Evolutionary conservation across 2,113 vertebrate genomes (phyloP).

Genomic region (Heteronetta atricapilla): DNA sequence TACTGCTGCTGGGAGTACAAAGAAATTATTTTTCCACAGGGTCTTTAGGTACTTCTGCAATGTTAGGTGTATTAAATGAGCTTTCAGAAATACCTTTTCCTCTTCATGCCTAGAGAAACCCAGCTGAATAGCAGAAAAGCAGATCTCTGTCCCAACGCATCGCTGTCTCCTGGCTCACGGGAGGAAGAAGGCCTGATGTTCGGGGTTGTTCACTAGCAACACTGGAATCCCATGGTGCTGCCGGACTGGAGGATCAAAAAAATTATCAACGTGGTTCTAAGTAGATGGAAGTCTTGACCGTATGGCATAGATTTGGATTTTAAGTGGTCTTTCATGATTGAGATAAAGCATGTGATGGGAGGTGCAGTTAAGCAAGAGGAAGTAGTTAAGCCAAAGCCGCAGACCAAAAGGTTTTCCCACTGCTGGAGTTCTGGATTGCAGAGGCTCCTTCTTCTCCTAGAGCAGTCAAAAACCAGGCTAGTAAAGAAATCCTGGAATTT

Average conservation of each 20-base stretch:
- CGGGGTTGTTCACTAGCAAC: neutral
- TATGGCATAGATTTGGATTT: neutral
- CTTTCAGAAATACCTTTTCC: neutral
- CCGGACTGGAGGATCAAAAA: slow-evolving; percentile 13
- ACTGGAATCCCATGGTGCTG: neutral
- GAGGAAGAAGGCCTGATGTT: neutral
- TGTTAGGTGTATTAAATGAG: neutral
- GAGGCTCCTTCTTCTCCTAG: neutral
- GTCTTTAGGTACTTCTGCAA: slow-evolving; percentile 3
- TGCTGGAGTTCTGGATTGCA: neutral
- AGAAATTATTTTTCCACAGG: neutral
- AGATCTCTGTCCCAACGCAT: neutral
- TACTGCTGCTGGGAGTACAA: neutral
- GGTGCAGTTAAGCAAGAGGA: neutral
- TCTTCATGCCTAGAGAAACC: neutral
- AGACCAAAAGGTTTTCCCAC: fast-evolving
- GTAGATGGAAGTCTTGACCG: neutral
- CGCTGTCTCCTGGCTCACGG: neutral
- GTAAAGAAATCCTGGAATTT: neutral
- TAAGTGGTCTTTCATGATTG: neutral
- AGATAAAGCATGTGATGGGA: neutral
- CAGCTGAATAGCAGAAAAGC: neutral
- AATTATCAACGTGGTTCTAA: neutral
- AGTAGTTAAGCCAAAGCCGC: neutral
- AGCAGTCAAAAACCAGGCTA: neutral